A percentile compares a stretch with the other conserved stretches of the same genome.
phyloP scores from a whole-genome alignment of 2,113 vertebrate genomes.

The Hoplias malabaricus region DNA sequence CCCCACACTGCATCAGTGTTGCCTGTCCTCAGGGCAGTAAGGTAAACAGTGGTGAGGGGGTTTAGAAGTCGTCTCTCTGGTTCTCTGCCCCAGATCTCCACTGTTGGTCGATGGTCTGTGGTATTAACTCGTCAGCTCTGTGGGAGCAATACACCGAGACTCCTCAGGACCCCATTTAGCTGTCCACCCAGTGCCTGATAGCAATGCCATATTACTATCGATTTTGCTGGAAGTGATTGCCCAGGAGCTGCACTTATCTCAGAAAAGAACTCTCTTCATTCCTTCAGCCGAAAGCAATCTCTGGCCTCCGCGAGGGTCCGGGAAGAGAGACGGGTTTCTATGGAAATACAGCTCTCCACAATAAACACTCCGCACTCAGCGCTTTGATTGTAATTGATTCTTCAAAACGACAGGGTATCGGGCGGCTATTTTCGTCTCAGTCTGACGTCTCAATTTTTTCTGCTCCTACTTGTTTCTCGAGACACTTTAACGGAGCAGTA shows the following conservation, averaged over 20 bases:
- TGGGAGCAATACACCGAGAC: conserved; percentile 8
- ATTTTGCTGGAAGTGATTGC: conserved; percentile 37
- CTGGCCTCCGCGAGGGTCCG: not conserved
- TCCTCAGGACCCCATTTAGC: conserved; percentile 31
- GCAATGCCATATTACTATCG: conserved; percentile 45
- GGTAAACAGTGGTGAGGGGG: not conserved
- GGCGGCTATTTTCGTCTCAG: not conserved
- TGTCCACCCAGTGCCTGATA: conserved; percentile 20
- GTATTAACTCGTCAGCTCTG: not conserved
- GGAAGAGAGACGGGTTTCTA: conserved; percentile 10
- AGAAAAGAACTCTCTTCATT: conserved; percentile 34
- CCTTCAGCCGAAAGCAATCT: conserved; percentile 22
- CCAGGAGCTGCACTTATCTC: conserved; percentile 25
- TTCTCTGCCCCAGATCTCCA: not conserved
- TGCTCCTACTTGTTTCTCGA: not conserved
- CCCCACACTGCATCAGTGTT: too few species aligned
- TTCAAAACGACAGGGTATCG: not conserved
- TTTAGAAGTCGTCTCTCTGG: not conserved
- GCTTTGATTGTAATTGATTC: conserved; percentile 20
- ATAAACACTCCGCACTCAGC: conserved; percentile 6
- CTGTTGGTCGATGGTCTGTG: conserved; percentile 28
- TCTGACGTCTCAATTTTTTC: not conserved
- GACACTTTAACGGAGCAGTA: not conserved
- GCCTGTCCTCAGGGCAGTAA: not conserved
- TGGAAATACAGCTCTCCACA: conserved; percentile 13